Base-by-base conservation (phyloP, 2,113 vertebrate genomes). In the Trichomycterus rosablanca region DNA sequence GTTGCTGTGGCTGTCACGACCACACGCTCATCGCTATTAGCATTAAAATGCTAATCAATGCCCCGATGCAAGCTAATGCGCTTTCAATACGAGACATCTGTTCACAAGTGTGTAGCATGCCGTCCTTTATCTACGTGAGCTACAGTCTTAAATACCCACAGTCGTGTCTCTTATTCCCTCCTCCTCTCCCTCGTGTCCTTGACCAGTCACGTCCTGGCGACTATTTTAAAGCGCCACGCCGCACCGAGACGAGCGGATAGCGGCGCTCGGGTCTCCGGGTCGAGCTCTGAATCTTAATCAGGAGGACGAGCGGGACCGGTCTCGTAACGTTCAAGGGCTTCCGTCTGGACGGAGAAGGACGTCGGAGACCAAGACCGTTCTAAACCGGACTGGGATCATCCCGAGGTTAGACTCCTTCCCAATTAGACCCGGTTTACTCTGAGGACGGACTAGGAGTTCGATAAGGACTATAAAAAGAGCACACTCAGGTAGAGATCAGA, bases 11-110 rank as follows among this genome's bases (percentile, higher is more conserved):
- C 40, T 57, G 72, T 76, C 70, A 75, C 59, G 40, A 68, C 71
- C 68, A 75, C 59, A 75, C 63, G 61, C 65, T 79, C 39, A 7
- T 26, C 10, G 64, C 15, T 50, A 16, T 70, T 62, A 72, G 53
- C 42, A 65, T 62, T 49, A 66, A 72, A 77, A 70, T 22, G 37
- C 37, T 40, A 40, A 40, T 40, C 5, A n/a, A 16, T 4, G 23
- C 35, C 19, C 53, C 34, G 0, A 9, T 5, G 52, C 34, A 22
- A 37, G 34, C 34, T 11, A 10, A 37, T 37, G 16, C 1, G 35
- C 18, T 14, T 5, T 28, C 20, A 40, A 7, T 16, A 14, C 0
- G 10, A 26, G 37, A 40, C 53, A 42, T 42, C 37, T 42, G 53
- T 28, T 42, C 7, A 40, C 35, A 4, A 9, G 18, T 1, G 12